Percentiles rank a stretch among this genome's conserved stretches.
These are phyloP conservation scores for Cephus sareptanus DNA, from an alignment of 2,888 invertebrate genomes.

Conservation along the genomic window DNA sequence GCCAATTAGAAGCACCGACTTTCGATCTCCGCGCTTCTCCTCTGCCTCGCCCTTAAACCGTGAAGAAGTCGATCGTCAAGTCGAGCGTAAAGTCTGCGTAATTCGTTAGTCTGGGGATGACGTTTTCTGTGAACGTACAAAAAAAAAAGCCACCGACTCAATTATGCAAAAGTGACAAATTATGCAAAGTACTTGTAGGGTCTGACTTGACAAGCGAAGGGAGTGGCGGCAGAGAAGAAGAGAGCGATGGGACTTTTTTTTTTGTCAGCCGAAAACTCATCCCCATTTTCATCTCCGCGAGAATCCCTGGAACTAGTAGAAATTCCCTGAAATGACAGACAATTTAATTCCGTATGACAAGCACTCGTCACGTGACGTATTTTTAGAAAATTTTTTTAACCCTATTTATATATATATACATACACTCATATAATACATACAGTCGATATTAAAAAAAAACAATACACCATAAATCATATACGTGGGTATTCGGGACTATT, in stretches of 20 bases:
- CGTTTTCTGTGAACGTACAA: neutral
- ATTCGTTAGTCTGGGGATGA: constrained; percentile 8
- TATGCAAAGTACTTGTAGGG: constrained; percentile 38
- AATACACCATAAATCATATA: too few relatives aligned
- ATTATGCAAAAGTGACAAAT: constrained; percentile 42
- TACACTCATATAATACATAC: neutral
- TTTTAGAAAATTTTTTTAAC: neutral
- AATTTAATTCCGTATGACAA: neutral
- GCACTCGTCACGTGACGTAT: neutral
- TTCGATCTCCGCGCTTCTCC: neutral
- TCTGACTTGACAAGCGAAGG: constrained; percentile 32
- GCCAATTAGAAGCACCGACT: neutral
- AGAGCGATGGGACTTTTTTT: neutral
- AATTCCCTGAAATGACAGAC: neutral
- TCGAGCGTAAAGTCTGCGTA: constrained; percentile 4
- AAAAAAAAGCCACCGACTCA: constrained; percentile 29
- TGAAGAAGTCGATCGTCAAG: neutral
- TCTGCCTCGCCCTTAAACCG: neutral
- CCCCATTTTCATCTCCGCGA: neutral
- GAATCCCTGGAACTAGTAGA: neutral
- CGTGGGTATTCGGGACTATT: too few relatives aligned
- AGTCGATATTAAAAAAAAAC: neutral
- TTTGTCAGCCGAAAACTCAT: neutral
- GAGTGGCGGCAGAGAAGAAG: constrained; percentile 1
- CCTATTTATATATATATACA: neutral